A percentile compares a stretch with the other conserved stretches of the same genome.
phyloP scores from a whole-genome alignment of 2,113 vertebrate species.

The Poeciliopsis occidentalis region DNA sequence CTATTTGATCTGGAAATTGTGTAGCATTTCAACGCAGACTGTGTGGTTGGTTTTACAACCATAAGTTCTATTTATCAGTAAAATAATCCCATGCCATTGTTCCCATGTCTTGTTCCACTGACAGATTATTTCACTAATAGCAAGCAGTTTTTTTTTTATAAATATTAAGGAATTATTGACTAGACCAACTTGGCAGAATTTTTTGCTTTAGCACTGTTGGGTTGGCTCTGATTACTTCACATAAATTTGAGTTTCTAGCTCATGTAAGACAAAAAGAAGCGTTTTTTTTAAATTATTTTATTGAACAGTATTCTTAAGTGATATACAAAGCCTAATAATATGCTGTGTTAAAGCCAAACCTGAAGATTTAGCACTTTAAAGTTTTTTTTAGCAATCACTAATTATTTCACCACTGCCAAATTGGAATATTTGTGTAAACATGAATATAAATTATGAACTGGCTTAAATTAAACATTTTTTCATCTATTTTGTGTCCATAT shows the following conservation, averaged over 20 bases:
- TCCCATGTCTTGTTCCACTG: too few species aligned
- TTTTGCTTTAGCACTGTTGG: too few species aligned
- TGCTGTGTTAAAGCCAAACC: background rate
- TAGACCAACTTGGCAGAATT: too few species aligned
- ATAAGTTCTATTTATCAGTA: too few species aligned
- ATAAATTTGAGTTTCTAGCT: background rate
- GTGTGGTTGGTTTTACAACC: too few species aligned
- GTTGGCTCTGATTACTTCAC: background rate
- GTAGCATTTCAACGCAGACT: too few species aligned
- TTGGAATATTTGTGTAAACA: conserved; percentile 11
- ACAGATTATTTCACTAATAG: too few species aligned
- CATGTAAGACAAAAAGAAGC: background rate
- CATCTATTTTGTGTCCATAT: conserved; percentile 14
- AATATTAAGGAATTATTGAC: too few species aligned
- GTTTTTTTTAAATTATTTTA: background rate
- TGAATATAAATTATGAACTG: conserved; percentile 4
- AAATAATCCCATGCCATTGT: too few species aligned
- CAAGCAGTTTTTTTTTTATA: too few species aligned
- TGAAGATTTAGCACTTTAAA: background rate
- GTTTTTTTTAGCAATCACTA: background rate
- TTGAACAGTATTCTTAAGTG: background rate
- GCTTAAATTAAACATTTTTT: background rate
- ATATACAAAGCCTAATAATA: background rate
- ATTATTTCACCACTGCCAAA: background rate
- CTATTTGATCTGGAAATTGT: too few species aligned